Base-by-base conservation (phyloP, 2,888 invertebrate genomes). In the Stenchaetothrips biformis region DNA sequence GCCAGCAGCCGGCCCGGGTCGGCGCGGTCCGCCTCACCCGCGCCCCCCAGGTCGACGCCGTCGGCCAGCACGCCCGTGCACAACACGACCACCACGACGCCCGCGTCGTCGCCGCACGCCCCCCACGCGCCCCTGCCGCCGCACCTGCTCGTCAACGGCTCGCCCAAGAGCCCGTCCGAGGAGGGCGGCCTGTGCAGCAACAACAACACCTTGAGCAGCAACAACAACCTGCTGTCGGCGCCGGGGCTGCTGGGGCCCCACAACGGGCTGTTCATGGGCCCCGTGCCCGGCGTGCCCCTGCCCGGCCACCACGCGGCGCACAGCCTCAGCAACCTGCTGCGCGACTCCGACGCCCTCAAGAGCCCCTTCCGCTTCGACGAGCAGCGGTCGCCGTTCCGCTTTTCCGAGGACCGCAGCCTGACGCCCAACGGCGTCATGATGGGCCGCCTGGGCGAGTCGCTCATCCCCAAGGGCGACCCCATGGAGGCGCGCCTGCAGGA, bases 401-500 rank as follows among this genome's bases (percentile, higher is more conserved):
- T 95, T 87, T 94, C 94, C 81, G 95, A 95, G 83, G 94, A 95
- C 85, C 94, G 94, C 67, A 74, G 67, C 67, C 67, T 74, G 21
- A 74, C 67, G 25, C 67, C 67, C 25, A 74, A 74, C 2, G 94
- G 94, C 67, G 93, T 94, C 1, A 94, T 95, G 89, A 94, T 94
- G 80, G 94, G 94, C 9, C 90, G 95, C 4, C 89, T 95, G 79
- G 95, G 95, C n/a, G 95, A 95, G 85, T 95, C 95, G 13, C 90
- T 96, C 80, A 96, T 96, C 84, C 96, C 96, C 48, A 96, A 96
- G 86, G 95, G 95, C 80, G 96, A 96, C 86, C 95, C 96, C 37
- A 96, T 96, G 95, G 96, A 96, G 87, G 96, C 96, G 78, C 90
- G 95, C 81, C 89, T 97, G 78, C 97, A 97, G 86, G 97, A 97